These are phyloP conservation scores for Bellardia pandia DNA, from an alignment of 2,888 invertebrate genomes.

Conservation along the genomic window DNA sequence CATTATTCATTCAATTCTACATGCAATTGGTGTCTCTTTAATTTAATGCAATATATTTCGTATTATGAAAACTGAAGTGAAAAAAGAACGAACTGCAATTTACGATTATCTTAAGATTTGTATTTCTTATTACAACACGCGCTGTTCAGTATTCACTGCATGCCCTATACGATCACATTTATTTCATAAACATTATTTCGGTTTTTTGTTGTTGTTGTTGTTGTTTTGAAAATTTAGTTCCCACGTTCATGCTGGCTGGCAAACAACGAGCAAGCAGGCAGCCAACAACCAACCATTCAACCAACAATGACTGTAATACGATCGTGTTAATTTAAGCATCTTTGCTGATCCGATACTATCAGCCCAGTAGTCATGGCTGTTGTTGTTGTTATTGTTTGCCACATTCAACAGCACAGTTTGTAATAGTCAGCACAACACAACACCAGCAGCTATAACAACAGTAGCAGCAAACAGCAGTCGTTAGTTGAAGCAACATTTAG, in stretches of 20 bases:
- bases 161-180: slow-evolving; percentile 66
- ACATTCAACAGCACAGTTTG: slow-evolving; percentile 35
- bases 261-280: slow-evolving; percentile 47
- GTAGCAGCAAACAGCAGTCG: slow-evolving; percentile 27
- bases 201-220: slow-evolving; percentile 45
- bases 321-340: slow-evolving; percentile 74
- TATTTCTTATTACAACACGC: slow-evolving; percentile 70
- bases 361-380: slow-evolving; percentile 15
- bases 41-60: slow-evolving; percentile 59
- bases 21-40: slow-evolving; percentile 45
- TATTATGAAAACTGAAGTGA: slow-evolving; percentile 17
- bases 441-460: slow-evolving; percentile 29
- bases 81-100: slow-evolving; percentile 18
- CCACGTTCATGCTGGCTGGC: slow-evolving; percentile 73
- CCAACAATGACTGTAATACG: slow-evolving; percentile 67
- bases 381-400: slow-evolving; percentile 36
- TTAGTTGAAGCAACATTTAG: slow-evolving; percentile 48
- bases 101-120: slow-evolving; percentile 55
- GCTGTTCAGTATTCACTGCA: slow-evolving; percentile 62
- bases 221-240: slow-evolving; percentile 69
- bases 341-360: slow-evolving; percentile 66
- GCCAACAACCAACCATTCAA: slow-evolving; percentile 37
- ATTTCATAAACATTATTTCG: slow-evolving; percentile 58
- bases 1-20: slow-evolving; percentile 38
- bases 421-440: slow-evolving; percentile 51